Evolutionary conservation across 2,888 invertebrate genomes (phyloP).

Genomic region (Pristionchus maxplancki): DNA sequence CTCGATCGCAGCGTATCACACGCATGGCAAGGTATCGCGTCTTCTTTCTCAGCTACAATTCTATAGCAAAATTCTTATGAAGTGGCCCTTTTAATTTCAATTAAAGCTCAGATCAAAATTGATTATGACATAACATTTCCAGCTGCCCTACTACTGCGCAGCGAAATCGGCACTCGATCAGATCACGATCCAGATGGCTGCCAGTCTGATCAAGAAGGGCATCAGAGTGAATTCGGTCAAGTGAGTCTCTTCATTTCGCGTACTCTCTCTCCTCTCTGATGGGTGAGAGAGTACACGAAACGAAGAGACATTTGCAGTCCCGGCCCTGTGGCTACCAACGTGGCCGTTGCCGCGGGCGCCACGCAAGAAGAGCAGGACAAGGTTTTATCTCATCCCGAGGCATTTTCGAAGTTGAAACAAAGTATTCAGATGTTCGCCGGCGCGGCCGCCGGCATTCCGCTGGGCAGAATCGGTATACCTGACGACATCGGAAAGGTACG

Average conservation of each 20-base stretch:
- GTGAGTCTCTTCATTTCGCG: too few relatives aligned
- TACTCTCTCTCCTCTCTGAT: neutral
- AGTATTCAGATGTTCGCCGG: neutral
- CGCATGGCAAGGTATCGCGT: neutral
- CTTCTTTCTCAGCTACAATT: too few relatives aligned
- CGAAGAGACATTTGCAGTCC: conserved; percentile 1
- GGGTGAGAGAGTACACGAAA: too few relatives aligned
- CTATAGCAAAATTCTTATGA: too few relatives aligned
- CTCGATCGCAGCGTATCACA: neutral
- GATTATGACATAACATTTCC: too few relatives aligned
- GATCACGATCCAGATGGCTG: neutral
- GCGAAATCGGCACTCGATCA: neutral
- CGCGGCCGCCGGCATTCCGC: neutral
- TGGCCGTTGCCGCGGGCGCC: neutral
- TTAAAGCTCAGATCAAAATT: too few relatives aligned
- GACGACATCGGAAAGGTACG: neutral
- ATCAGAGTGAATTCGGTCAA: neutral
- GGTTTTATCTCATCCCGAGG: too few relatives aligned
- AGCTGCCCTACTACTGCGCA: neutral
- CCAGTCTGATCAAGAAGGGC: neutral
- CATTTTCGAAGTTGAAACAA: neutral
- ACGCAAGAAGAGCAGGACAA: neutral
- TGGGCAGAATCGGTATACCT: neutral
- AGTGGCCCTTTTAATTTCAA: too few relatives aligned
- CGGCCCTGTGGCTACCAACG: neutral